phyloP scores from a whole-genome alignment of 1,140 invertebrate genomes.

The Brachystomella parvula region DNA sequence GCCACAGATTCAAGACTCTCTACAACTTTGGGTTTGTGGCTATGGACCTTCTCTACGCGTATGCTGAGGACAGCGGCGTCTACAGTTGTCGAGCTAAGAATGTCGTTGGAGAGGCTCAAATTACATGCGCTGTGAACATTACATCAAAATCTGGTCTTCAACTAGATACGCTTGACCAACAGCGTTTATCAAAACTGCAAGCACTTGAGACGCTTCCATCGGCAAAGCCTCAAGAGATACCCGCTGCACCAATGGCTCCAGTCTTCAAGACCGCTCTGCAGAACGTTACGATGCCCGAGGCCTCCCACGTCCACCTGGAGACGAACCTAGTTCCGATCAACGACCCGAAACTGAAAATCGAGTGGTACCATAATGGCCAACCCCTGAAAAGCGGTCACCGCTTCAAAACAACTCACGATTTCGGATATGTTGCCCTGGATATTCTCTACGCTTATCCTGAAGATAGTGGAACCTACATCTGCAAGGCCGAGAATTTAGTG shows the following conservation, averaged over 20 bases:
- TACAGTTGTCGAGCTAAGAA: constrained; percentile 47
- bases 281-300: constrained; percentile 75
- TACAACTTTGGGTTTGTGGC: constrained; percentile 52
- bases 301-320: constrained; percentile 88
- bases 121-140: constrained; percentile 75
- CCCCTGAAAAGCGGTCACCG: constrained; percentile 67
- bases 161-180: constrained; percentile 74
- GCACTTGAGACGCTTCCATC: constrained; percentile 74
- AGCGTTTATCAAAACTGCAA: constrained; percentile 76
- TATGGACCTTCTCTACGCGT: constrained; percentile 50
- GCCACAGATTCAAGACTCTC: constrained; percentile 61
- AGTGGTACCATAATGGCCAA: constrained; percentile 88
- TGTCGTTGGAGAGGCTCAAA: constrained; percentile 55
- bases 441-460: constrained; percentile 87
- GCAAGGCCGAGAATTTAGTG: constrained; percentile 80
- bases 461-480: constrained; percentile 90
- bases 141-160: constrained; percentile 69
- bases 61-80: constrained; percentile 45
- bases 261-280: constrained; percentile 76
- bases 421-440: constrained; percentile 86
- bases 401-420: constrained; percentile 86
- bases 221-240: constrained; percentile 64
- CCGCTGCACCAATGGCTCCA: constrained; percentile 70
- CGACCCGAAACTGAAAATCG: constrained; percentile 86
- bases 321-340: constrained; percentile 91